Conservation (phyloP, 2,797 vertebrate species). For the Melanogrammus aeglefinus region DNA sequence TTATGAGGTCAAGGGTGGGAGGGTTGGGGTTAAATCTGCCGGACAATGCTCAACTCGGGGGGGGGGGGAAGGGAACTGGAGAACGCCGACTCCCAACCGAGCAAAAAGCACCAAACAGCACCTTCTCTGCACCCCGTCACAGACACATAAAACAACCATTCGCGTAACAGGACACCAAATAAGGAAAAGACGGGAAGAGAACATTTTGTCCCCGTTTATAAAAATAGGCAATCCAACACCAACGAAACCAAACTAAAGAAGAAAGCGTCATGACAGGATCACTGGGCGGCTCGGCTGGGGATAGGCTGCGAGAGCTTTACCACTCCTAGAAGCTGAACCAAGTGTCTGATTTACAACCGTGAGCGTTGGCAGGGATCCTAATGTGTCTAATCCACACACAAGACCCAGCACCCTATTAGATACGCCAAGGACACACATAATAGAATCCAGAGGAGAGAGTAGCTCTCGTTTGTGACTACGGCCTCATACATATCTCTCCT, state of each 20-base stretch:
- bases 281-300: too few relatives aligned
- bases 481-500: too few relatives aligned
- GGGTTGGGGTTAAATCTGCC: too few relatives aligned
- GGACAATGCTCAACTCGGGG: background rate
- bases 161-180: background rate
- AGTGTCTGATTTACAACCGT: too few relatives aligned
- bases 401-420: too few relatives aligned
- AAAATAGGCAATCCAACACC: constrained; percentile 34
- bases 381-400: too few relatives aligned
- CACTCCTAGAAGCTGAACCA: too few relatives aligned
- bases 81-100: background rate
- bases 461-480: too few relatives aligned
- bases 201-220: constrained; percentile 15
- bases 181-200: background rate
- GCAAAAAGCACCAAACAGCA: background rate
- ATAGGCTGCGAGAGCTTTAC: too few relatives aligned
- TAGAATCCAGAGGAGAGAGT: too few relatives aligned
- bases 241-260: background rate
- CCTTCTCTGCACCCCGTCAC: background rate
- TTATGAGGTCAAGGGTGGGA: background rate
- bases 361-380: too few relatives aligned
- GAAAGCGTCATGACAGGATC: background rate
- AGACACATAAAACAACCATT: background rate
- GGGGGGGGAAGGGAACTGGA: background rate
- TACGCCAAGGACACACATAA: too few relatives aligned